Percentiles rank a stretch among this genome's conserved stretches.
Conservation (phyloP, 2,113 vertebrate genomes). For the Rattus norvegicus region GRCr8 NC_086020.1:246664001-246664500, state of each 20-base stretch:
- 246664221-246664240: slow-evolving; percentile 94
- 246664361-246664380: slow-evolving; percentile 65
- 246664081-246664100: neutral
- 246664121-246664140: neutral
- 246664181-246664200: slow-evolving; percentile 93
- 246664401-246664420: slow-evolving; percentile 74
- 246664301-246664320: slow-evolving; percentile 60
- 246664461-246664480: slow-evolving; percentile 58
- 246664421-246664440: slow-evolving; percentile 61
- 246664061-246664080: neutral
- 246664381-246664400: slow-evolving; percentile 56
- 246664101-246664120: neutral
- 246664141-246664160: slow-evolving; percentile 93
- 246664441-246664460: slow-evolving; percentile 63
- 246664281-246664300: slow-evolving; percentile 36
- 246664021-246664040: neutral
- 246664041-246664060: neutral
- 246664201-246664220: slow-evolving; percentile 91
- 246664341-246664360: slow-evolving; percentile 17
- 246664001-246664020: neutral
- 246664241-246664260: slow-evolving; percentile 98
- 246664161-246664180: slow-evolving; percentile 90
- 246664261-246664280: slow-evolving; percentile 44
- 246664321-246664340: slow-evolving; percentile 66
- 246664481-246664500: slow-evolving; percentile 57